Conservation (phyloP, 2,113 vertebrate species). For the Corapipo altera region DNA sequence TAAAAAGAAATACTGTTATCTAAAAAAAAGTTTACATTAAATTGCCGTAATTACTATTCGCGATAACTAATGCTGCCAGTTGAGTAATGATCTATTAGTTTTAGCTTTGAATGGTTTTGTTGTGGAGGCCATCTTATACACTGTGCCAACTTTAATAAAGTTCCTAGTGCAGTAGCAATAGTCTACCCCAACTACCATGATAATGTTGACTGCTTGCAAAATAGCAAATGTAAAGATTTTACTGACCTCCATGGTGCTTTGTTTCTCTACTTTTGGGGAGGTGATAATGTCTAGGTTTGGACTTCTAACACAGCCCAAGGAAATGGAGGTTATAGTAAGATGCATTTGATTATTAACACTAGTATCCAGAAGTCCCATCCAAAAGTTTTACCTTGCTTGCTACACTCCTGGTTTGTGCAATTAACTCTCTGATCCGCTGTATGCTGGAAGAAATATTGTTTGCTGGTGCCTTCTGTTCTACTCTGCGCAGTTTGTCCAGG, state of each 20-base stretch:
- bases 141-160: not conserved
- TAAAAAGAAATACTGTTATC: not conserved
- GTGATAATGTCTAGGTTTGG: not conserved
- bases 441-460: constrained; percentile 94
- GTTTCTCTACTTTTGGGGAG: not conserved
- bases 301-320: not conserved
- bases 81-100: not conserved
- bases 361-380: not conserved
- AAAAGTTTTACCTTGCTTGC: constrained; percentile 87
- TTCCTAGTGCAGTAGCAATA: not conserved
- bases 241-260: not conserved
- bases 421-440: constrained; percentile 88
- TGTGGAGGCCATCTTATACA: not conserved
- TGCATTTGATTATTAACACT: not conserved
- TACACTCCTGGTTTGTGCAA: constrained; percentile 94
- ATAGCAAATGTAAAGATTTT: not conserved
- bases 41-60: not conserved
- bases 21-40: not conserved
- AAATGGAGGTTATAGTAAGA: not conserved
- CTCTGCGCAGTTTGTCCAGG: constrained; percentile 84
- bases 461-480: constrained; percentile 90
- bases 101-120: not conserved
- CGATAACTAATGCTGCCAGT: not conserved
- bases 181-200: not conserved
- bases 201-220: not conserved